Base-by-base conservation (phyloP, 1,140 invertebrate genomes). In the Papilio glaucus region DNA sequence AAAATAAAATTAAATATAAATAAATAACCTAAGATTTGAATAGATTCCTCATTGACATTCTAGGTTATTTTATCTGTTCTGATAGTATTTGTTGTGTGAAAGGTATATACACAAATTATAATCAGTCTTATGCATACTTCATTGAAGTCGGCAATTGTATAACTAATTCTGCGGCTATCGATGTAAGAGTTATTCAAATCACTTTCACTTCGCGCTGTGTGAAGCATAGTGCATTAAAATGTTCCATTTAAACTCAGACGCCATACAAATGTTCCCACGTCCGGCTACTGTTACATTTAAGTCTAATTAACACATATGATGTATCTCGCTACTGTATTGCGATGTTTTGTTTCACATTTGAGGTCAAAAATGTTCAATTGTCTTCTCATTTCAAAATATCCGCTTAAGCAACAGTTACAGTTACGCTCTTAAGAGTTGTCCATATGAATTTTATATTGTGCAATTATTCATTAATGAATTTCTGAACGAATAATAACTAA, bases 361-460 rank as follows among this genome's bases (percentile, higher is more conserved):
- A 68, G 21, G 38, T 42, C 24, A 39, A 68, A 68, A 68, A 68
- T 42, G 38, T 68, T 68, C 63, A 68, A 68, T 68, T 68, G 63
- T 68, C 41, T 68, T 68, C 41, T 26, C 63, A 42, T 68, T 68
- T 68, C 63, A 68, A 42, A 68, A 67, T 45, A 45, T 68, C 63
- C 63, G 63, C 24, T 68, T 68, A 68, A 68, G 63, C 24, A 68
- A 68, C 8, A 8, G 12, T 29, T 60, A 12, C 18, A 37, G 38
- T 37, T 39, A 38, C 62, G 15, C 9, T 63, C 4, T 63, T 63
- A 63, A 63, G 62, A 63, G 18, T 10, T 63, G 37, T 24, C 15
- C 62, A 63, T 39, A 63, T 39, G 62, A 63, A 5, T 63, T 63
- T 63, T 21, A 53, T 13, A 18, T 63, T 63, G 15, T 63, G 62